Conservation (phyloP, 2,888 invertebrate genomes). For the Psococerastis gibbosa region DNA sequence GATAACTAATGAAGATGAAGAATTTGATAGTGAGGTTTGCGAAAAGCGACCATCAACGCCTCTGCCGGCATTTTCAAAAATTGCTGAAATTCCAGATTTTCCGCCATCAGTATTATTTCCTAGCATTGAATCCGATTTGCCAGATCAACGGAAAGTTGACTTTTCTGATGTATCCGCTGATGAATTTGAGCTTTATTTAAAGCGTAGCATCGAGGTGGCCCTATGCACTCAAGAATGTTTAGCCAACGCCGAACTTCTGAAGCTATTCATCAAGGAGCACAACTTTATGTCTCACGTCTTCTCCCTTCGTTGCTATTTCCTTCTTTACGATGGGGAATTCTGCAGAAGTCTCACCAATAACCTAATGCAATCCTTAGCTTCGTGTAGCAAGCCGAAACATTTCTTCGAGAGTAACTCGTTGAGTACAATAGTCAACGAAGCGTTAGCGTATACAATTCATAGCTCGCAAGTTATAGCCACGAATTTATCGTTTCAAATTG, state of each 20-base stretch:
- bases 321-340: slow-evolving; percentile 63
- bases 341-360: slow-evolving; percentile 49
- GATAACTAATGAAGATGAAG: slow-evolving; percentile 17
- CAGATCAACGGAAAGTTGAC: background rate
- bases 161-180: background rate
- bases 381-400: slow-evolving; percentile 42
- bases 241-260: slow-evolving; percentile 51
- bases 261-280: slow-evolving; percentile 43
- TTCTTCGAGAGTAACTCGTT: slow-evolving; percentile 48
- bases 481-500: slow-evolving; percentile 41
- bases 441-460: slow-evolving; percentile 44
- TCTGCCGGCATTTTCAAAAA: background rate
- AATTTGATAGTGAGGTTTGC: slow-evolving; percentile 28
- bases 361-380: slow-evolving; percentile 43
- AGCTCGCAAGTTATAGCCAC: slow-evolving; percentile 29
- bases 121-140: background rate
- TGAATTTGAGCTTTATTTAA: slow-evolving; percentile 27
- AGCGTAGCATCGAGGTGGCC: slow-evolving; percentile 47
- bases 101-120: background rate
- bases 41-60: slow-evolving; percentile 20
- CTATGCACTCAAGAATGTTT: slow-evolving; percentile 46
- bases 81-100: no score
- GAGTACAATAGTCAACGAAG: slow-evolving; percentile 46
- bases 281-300: slow-evolving; percentile 50
- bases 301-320: slow-evolving; percentile 57